Conservation (phyloP, 2,797 vertebrate genomes). For the Yasuhikotakia modesta region DNA sequence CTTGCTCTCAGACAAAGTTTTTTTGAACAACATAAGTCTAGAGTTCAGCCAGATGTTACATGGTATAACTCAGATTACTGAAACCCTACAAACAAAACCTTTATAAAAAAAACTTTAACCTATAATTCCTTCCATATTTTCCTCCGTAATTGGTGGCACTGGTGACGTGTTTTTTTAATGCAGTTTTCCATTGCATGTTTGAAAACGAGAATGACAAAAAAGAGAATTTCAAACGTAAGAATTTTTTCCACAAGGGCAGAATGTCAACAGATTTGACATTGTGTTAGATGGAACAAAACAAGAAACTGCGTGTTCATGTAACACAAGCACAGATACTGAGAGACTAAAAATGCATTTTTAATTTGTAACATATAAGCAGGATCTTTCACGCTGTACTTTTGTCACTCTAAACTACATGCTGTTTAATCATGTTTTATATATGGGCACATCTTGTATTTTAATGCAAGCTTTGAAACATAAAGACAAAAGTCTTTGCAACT, state of each 20-base stretch:
- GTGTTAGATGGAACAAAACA: slow-evolving; percentile 1
- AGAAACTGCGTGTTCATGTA: slow-evolving; percentile 9
- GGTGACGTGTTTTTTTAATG: slow-evolving; percentile 42
- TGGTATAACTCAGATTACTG: neutral
- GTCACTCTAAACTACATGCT: neutral
- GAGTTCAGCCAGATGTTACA: neutral
- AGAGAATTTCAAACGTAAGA: slow-evolving; percentile 48
- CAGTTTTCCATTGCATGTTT: slow-evolving; percentile 53
- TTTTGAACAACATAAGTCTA: neutral
- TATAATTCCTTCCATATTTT: neutral
- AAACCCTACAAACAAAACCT: neutral
- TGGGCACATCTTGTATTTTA: neutral
- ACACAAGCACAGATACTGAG: neutral
- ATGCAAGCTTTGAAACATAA: neutral
- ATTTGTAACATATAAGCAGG: neutral
- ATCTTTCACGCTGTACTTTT: neutral
- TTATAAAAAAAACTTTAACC: neutral
- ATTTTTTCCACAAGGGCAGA: slow-evolving; percentile 47
- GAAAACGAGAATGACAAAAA: slow-evolving; percentile 46
- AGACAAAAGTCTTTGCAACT: neutral
- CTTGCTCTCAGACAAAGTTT: neutral
- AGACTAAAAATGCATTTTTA: neutral
- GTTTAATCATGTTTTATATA: neutral
- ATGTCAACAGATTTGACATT: slow-evolving; percentile 22
- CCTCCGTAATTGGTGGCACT: neutral